phyloP scores from a whole-genome alignment of 2,888 invertebrate species.

The Pteria penguin region DNA sequence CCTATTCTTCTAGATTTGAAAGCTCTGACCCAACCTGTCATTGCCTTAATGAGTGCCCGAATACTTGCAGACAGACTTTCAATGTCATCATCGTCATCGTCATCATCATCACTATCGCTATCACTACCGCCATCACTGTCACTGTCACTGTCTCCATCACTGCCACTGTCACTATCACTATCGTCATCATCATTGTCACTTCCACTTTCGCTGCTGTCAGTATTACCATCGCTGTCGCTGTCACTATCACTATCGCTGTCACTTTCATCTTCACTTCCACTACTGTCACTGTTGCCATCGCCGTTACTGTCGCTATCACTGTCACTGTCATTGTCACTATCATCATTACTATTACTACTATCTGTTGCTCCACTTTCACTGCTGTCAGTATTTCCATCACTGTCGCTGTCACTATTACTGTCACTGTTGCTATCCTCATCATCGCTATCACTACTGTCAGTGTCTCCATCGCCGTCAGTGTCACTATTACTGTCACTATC shows the following conservation, averaged over 20 bases:
- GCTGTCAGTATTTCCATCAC: background rate
- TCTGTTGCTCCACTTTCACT: background rate
- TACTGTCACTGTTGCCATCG: background rate
- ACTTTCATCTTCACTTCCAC: background rate
- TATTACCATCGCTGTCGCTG: background rate
- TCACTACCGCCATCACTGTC: background rate
- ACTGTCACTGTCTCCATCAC: slow-evolving; percentile 4
- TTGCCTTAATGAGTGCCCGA: background rate
- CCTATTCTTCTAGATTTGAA: background rate
- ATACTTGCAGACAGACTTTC: background rate
- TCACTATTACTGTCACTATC: background rate
- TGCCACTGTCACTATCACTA: background rate
- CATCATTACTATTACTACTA: too few relatives aligned
- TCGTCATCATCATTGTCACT: background rate
- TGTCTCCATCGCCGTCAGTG: background rate
- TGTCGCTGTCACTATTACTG: background rate
- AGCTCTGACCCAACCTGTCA: background rate
- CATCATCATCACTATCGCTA: background rate
- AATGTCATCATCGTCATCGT: background rate
- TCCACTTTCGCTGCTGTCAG: background rate
- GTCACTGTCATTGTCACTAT: background rate
- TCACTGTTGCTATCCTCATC: background rate
- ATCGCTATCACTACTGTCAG: background rate
- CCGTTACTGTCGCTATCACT: background rate
- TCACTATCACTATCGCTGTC: background rate